Evolutionary conservation across 2,888 invertebrate species (phyloP).

Genomic region (Neocrepidodera transversa): DNA sequence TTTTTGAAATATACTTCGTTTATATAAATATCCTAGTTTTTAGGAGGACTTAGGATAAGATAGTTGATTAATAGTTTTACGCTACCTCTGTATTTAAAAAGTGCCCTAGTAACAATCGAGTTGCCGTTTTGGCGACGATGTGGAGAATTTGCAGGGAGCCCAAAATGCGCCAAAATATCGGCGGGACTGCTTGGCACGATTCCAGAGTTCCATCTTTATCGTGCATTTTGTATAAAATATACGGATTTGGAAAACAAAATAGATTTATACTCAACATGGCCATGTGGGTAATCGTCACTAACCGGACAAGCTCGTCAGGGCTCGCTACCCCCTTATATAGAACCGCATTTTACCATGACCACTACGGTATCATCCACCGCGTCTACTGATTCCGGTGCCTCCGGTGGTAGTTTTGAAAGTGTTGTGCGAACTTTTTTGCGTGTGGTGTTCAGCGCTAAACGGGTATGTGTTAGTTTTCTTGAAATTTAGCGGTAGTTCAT

Average conservation of each 20-base stretch:
- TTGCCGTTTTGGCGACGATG: not conserved
- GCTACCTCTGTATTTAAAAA: slow-evolving; percentile 3
- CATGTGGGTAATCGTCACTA: slow-evolving; percentile 50
- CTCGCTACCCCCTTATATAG: slow-evolving; percentile 47
- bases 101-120: not conserved
- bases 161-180: slow-evolving; percentile 32
- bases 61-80: not conserved
- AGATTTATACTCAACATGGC: slow-evolving; percentile 42
- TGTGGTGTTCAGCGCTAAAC: slow-evolving; percentile 32
- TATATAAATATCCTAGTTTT: no score
- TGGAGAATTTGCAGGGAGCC: slow-evolving; percentile 15
- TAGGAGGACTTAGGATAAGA: not conserved
- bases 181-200: slow-evolving; percentile 25
- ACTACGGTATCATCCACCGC: slow-evolving; percentile 50
- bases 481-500: slow-evolving; percentile 1
- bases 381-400: slow-evolving; percentile 26
- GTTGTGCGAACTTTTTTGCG: slow-evolving; percentile 46
- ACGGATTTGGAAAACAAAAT: slow-evolving; percentile 28
- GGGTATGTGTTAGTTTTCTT: slow-evolving; percentile 29
- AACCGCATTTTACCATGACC: slow-evolving; percentile 54
- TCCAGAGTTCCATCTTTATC: slow-evolving; percentile 29
- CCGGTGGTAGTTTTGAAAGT: slow-evolving; percentile 21
- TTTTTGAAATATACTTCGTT: no score
- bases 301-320: slow-evolving; percentile 43
- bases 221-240: slow-evolving; percentile 27